Percentiles rank a stretch among this genome's conserved stretches.
Conservation (phyloP, 1,140 invertebrate genomes). For the Zaprionus davidi region DNA sequence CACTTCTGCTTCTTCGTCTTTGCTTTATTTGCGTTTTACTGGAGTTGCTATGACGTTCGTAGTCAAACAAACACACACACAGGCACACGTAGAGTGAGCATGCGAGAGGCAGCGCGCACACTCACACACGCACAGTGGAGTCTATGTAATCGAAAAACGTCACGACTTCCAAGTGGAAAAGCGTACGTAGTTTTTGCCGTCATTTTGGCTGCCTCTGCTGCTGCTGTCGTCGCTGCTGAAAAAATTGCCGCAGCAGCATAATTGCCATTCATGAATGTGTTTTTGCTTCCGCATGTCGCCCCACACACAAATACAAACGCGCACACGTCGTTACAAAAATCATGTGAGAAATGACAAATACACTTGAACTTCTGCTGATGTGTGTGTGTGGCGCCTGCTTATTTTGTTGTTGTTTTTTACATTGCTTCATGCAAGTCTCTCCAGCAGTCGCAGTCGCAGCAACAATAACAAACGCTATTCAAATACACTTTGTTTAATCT, state of each 20-base stretch:
- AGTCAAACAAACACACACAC: constrained; percentile 42
- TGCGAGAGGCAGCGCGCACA: constrained; percentile 43
- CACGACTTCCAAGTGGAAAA: constrained; percentile 81
- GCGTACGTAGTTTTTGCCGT: constrained; percentile 66
- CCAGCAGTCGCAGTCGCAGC: constrained; percentile 43
- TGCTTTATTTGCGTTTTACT: constrained; percentile 76
- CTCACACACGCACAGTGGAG: constrained; percentile 28
- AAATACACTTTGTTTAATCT: constrained; percentile 79
- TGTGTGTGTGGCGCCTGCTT: constrained; percentile 6
- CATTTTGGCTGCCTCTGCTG: constrained; percentile 43
- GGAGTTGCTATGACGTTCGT: constrained; percentile 76
- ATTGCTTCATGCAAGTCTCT: constrained; percentile 51
- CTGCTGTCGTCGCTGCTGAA: constrained; percentile 44
- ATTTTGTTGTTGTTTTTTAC: constrained; percentile 50
- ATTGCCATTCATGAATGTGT: constrained; percentile 79
- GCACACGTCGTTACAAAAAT: constrained; percentile 22
- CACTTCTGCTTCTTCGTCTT: constrained; percentile 21
- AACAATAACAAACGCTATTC: constrained; percentile 69
- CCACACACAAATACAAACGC: constrained; percentile 19
- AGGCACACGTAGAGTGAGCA: constrained; percentile 30
- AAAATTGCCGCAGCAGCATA: constrained; percentile 66
- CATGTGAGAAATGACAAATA: constrained; percentile 35
- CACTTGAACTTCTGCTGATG: background rate
- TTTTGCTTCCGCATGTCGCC: constrained; percentile 73
- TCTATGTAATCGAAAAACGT: constrained; percentile 70